Conservation (phyloP, 1,140 invertebrate genomes). For the Aculops lycopersici region DNA sequence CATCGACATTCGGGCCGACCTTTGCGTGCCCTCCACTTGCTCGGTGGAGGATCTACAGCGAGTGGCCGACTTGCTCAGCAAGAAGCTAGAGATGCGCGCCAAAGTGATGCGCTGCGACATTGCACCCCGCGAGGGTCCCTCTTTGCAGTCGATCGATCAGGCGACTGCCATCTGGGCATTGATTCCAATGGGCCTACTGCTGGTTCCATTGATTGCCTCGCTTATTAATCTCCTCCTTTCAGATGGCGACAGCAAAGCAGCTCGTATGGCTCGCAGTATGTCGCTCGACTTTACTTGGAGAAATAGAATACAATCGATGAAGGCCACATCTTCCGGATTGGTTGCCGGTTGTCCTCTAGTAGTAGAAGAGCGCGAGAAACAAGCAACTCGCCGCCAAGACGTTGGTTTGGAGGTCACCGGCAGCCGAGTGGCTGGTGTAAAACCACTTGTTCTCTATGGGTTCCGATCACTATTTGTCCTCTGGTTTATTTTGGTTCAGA, state of each 20-base stretch:
- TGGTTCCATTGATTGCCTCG: not conserved
- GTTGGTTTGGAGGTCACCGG: not conserved
- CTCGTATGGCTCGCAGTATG: not conserved
- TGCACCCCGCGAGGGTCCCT: not conserved
- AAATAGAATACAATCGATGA: too few relatives aligned
- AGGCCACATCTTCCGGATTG: too few relatives aligned
- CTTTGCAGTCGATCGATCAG: not conserved
- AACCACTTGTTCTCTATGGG: conserved; percentile 4
- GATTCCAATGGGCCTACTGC: not conserved
- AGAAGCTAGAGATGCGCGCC: not conserved
- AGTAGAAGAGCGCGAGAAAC: too few relatives aligned
- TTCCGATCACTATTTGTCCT: conserved; percentile 5
- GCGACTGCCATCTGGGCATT: not conserved
- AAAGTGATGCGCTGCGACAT: not conserved
- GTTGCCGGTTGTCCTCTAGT: too few relatives aligned
- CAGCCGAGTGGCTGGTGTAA: not conserved
- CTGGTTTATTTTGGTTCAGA: conserved; percentile 9
- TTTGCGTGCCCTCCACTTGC: conserved; percentile 13
- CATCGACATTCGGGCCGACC: conserved; percentile 10
- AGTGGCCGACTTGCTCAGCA: conserved; percentile 4
- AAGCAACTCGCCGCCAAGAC: not conserved
- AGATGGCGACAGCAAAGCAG: not conserved
- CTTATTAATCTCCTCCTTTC: not conserved
- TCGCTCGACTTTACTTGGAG: not conserved
- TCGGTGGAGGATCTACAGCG: conserved; percentile 11